Conservation (phyloP, 2,888 invertebrate genomes). For the Onthophagus sagittarius region DNA sequence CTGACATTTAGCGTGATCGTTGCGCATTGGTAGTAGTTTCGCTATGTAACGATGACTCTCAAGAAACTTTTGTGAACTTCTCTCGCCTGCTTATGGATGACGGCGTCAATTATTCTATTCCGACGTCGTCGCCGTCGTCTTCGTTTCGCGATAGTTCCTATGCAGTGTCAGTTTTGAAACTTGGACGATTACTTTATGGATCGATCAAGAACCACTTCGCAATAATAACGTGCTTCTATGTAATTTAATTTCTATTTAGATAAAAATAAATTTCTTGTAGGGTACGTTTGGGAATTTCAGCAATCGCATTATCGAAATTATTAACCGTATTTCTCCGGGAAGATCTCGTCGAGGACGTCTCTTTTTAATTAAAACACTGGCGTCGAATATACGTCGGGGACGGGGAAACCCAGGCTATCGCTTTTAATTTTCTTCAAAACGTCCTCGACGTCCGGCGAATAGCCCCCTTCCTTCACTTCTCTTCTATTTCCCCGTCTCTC, state of each 20-base stretch:
- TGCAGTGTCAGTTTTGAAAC: background rate
- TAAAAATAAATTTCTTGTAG: background rate
- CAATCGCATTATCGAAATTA: slow-evolving; percentile 12
- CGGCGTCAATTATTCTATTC: background rate
- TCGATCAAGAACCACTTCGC: too few relatives aligned
- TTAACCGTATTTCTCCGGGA: slow-evolving; percentile 4
- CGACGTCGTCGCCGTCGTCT: background rate
- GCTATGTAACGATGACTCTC: background rate
- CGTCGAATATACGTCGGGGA: slow-evolving; percentile 9
- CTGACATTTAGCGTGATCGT: slow-evolving; percentile 11
- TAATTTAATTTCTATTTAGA: background rate
- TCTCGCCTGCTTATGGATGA: background rate
- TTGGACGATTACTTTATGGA: background rate
- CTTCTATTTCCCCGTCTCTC: background rate
- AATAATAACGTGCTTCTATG: too few relatives aligned
- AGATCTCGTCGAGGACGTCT: background rate
- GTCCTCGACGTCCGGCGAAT: slow-evolving; percentile 16
- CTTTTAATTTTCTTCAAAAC: slow-evolving; percentile 23
- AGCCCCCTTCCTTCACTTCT: background rate
- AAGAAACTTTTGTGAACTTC: background rate
- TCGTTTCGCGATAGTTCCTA: background rate
- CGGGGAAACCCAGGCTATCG: slow-evolving; percentile 9
- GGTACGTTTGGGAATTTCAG: background rate
- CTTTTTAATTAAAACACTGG: slow-evolving; percentile 23
- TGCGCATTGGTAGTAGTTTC: background rate